A percentile compares a stretch with the other conserved stretches of the same genome.
These are phyloP conservation scores for Cerastoderma edule DNA, from an alignment of 2,888 invertebrate genomes.

Conservation along the genomic window DNA sequence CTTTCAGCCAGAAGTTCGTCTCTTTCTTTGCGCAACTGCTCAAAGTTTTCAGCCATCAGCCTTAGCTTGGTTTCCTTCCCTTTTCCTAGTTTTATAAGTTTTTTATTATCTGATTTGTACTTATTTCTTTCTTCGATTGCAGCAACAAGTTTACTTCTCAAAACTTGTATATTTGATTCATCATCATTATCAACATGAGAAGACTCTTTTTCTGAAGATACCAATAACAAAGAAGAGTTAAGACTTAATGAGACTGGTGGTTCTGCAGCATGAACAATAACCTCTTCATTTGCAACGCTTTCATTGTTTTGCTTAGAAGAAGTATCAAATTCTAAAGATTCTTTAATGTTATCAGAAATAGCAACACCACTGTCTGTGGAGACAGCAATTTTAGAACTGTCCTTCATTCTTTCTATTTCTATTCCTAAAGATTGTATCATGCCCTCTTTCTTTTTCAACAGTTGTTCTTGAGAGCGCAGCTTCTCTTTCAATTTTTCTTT, in stretches of 20 bases:
- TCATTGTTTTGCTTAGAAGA: neutral
- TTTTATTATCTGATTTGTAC: conserved; percentile 55
- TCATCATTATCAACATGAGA: conserved; percentile 8
- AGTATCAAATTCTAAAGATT: neutral
- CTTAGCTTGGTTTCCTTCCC: conserved; percentile 59
- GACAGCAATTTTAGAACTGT: neutral
- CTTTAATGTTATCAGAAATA: neutral
- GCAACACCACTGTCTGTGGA: neutral
- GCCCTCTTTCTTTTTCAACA: conserved; percentile 42
- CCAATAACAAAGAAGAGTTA: conserved; percentile 50
- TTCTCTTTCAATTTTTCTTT: conserved; percentile 32
- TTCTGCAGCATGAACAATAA: conserved; percentile 1
- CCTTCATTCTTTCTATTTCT: conserved; percentile 18
- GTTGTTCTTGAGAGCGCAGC: conserved; percentile 12
- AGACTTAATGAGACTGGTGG: conserved; percentile 36
- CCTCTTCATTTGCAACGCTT: neutral
- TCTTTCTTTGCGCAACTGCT: conserved; percentile 45
- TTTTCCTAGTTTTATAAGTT: conserved; percentile 52
- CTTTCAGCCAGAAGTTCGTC: conserved; percentile 48
- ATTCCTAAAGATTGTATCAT: conserved; percentile 33
- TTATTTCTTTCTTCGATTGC: conserved; percentile 54
- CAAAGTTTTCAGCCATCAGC: conserved; percentile 57
- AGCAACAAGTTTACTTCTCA: conserved; percentile 30
- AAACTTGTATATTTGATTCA: conserved; percentile 10
- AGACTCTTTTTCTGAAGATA: conserved; percentile 30